A percentile compares a stretch with the other conserved stretches of the same genome.
Evolutionary conservation across 1,140 invertebrate species (phyloP).

Genomic region (Luehdorfia chinensis): DNA sequence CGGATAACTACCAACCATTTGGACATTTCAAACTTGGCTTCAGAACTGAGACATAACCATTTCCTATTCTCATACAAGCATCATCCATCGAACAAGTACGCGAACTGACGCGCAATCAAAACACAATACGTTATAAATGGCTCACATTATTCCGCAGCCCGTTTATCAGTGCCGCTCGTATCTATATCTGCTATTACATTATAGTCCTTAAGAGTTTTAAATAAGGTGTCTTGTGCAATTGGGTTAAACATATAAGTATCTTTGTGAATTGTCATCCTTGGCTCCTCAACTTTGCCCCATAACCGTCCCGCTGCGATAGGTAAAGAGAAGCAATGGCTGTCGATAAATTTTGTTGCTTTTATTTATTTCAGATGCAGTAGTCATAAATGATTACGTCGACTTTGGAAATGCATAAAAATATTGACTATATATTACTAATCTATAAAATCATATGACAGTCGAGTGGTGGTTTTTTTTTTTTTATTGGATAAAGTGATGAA

Average conservation of each 20-base stretch:
- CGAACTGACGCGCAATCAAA: conserved; percentile 67
- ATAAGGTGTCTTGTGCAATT: conserved; percentile 21
- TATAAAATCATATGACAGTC: no score
- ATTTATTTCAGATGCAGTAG: conserved; percentile 28
- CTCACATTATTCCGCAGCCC: conserved; percentile 48
- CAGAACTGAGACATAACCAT: conserved; percentile 61
- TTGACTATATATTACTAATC: background rate
- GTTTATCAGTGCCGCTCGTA: conserved; percentile 16
- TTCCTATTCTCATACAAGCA: conserved; percentile 61
- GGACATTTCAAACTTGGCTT: conserved; percentile 49
- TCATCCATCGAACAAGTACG: conserved; percentile 60
- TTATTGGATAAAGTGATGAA: no score
- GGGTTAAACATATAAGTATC: conserved; percentile 12
- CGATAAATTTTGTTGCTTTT: conserved; percentile 52
- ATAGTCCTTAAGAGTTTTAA: conserved; percentile 13
- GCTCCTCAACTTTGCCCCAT: conserved; percentile 56
- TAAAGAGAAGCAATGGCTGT: conserved; percentile 57
- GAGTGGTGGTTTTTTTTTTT: no score
- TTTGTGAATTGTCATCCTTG: conserved; percentile 37
- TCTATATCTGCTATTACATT: conserved; percentile 9
- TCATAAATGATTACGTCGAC: no score
- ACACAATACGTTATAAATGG: conserved; percentile 73
- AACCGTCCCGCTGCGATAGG: conserved; percentile 64
- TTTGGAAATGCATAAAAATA: background rate
- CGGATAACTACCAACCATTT: conserved; percentile 43